Evolutionary conservation across 2,888 invertebrate genomes (phyloP).

Genomic region (Allolobophora icterica): DNA sequence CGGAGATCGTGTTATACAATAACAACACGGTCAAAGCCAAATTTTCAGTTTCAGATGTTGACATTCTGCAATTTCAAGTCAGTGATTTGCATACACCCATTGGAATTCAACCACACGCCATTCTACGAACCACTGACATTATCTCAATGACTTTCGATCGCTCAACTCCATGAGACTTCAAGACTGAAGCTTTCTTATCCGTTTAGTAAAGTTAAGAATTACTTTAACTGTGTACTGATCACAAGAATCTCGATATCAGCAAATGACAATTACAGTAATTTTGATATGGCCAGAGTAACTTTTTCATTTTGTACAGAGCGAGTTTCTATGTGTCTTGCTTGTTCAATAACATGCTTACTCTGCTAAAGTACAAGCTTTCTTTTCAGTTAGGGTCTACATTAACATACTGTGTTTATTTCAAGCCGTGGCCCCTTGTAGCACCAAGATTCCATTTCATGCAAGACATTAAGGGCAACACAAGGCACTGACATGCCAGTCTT

Average conservation of each 20-base stretch:
- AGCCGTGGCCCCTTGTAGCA: no score
- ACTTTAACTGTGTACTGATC: background rate
- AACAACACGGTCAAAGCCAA: constrained; percentile 54
- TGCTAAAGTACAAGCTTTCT: no score
- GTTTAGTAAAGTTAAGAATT: background rate
- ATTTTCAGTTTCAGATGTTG: constrained; percentile 53
- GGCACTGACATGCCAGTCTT: no score
- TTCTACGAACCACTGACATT: constrained; percentile 56
- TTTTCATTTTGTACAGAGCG: no score
- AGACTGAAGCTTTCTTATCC: no score
- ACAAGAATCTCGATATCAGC: background rate
- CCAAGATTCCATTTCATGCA: no score
- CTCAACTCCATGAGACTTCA: background rate
- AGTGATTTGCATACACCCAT: constrained; percentile 57
- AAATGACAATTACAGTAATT: background rate
- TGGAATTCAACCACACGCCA: constrained; percentile 57
- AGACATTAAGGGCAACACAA: no score
- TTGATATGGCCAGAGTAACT: background rate
- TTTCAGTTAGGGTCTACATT: no score
- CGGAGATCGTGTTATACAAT: constrained; percentile 54
- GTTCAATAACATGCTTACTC: no score
- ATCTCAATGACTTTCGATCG: constrained; percentile 18
- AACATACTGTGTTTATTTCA: no score
- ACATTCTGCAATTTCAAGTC: constrained; percentile 54
- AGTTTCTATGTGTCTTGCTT: background rate